Base-by-base conservation (phyloP, 2,113 vertebrate species). In the Ranitomeya imitator region DNA sequence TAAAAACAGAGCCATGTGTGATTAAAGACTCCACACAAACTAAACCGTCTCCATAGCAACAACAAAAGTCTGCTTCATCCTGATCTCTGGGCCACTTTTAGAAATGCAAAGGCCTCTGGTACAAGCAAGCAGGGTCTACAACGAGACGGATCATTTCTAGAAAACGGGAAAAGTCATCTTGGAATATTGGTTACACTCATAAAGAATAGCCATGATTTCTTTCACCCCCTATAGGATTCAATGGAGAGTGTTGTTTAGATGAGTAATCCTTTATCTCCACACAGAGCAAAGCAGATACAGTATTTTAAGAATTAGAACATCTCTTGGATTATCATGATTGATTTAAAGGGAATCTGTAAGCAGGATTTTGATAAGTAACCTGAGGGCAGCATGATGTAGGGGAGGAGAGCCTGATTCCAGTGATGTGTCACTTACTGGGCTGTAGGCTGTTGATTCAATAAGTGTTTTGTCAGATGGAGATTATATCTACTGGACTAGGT, bases 21-120 rank as follows among this genome's bases (percentile, higher is more conserved):
- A 69, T 87, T 87, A 87, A 87, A 87, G 78, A 80, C 63, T 67
- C 63, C 60, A 87, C 77, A 80, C 86, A 79, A 87, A 67, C 77
- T 87, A 80, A 79, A 87, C 60, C 51, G 78, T 87, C 55, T 26
- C 86, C 77, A 80, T 81, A 21, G 86, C 60, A 87, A 80, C 86
- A 71, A 57, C 45, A 57, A 85, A 79, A 71, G 86, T 79, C 63
- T 87, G 63, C 45, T 80, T 87, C 63, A 57, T 80, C 86, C 71
- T 73, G 51, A 71, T 71, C 80, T 87, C 71, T 87, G 45, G 80
- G 6, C 61, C n/a, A n/a, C 77, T 61, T 87, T 78, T 81, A 52
- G 52, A 87, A 87, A 79, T 52, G 67, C 69, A 80, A 69, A 87
- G 61, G 9, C 52, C 86, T 55, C 52, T 6, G 10, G 59, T 71